Conservation (phyloP, 1,140 invertebrate genomes). For the Rhynchophorus ferrugineus region DNA sequence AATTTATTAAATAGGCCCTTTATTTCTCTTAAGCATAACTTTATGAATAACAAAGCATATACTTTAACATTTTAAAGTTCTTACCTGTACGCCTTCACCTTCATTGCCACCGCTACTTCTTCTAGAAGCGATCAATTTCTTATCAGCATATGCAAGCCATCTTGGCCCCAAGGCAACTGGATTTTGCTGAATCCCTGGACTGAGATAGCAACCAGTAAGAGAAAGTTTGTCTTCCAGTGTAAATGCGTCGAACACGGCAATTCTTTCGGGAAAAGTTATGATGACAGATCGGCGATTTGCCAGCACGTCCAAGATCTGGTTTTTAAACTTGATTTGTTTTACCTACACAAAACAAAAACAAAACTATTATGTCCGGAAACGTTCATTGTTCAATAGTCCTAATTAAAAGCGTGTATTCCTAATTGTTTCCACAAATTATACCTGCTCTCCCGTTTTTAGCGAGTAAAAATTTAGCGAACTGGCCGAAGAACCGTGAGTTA, state of each 20-base stretch:
- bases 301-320: conserved; percentile 77
- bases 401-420: too few species aligned
- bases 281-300: conserved; percentile 77
- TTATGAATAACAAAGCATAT: too few species aligned
- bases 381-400: too few species aligned
- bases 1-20: too few species aligned
- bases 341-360: conserved; percentile 42
- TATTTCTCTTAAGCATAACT: too few species aligned
- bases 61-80: too few species aligned
- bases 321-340: conserved; percentile 88
- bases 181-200: conserved; percentile 76
- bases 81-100: conserved; percentile 45
- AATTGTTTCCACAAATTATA: conserved; percentile 45
- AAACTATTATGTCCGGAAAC: too few species aligned
- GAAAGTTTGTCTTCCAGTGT: conserved; percentile 79
- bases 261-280: conserved; percentile 80
- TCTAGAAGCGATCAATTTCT: conserved; percentile 70
- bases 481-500: conserved; percentile 68
- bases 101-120: conserved; percentile 82
- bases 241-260: conserved; percentile 84
- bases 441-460: conserved; percentile 79
- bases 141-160: conserved; percentile 78
- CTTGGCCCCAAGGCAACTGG: conserved; percentile 82
- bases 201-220: conserved; percentile 84
- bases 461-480: conserved; percentile 87